Evolutionary conservation across 2,113 vertebrate genomes (phyloP).

Genomic region (Coptodon rendalli): DNA sequence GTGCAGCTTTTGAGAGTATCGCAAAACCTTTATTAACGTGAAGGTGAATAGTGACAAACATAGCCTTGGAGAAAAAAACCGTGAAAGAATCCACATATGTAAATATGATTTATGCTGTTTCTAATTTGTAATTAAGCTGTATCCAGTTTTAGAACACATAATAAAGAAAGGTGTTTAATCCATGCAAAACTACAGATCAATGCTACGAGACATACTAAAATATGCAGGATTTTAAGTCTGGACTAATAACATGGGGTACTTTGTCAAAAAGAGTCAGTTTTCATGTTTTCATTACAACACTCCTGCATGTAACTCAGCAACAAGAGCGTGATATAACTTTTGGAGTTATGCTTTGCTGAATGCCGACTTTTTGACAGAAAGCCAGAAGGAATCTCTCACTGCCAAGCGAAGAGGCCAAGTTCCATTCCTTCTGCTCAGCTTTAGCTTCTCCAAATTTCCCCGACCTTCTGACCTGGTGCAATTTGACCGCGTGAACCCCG

Average conservation of each 20-base stretch:
- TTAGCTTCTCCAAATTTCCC: slow-evolving; percentile 46
- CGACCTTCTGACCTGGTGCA: slow-evolving; percentile 53
- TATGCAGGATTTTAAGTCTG: background rate
- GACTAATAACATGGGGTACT: background rate
- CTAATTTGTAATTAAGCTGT: background rate
- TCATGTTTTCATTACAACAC: slow-evolving; percentile 1
- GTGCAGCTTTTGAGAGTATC: background rate
- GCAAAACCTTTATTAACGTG: fast-evolving
- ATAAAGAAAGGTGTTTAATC: background rate
- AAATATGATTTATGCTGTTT: background rate
- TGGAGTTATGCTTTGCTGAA: slow-evolving; percentile 23
- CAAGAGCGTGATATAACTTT: slow-evolving; percentile 35
- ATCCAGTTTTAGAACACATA: background rate
- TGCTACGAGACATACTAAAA: background rate
- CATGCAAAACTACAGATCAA: background rate
- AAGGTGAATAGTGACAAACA: background rate
- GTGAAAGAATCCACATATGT: background rate
- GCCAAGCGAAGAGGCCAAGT: slow-evolving; percentile 59
- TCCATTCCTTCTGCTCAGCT: slow-evolving; percentile 54
- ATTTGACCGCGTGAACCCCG: slow-evolving; percentile 41
- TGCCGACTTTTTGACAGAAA: slow-evolving; percentile 40
- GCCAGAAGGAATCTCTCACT: slow-evolving; percentile 56
- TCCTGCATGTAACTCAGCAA: slow-evolving; percentile 10
- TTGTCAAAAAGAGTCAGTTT: background rate
- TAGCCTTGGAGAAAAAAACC: fast-evolving